These are phyloP conservation scores for Nannoperca obscura DNA, from an alignment of 2,797 vertebrate genomes.

Conservation along the genomic window DNA sequence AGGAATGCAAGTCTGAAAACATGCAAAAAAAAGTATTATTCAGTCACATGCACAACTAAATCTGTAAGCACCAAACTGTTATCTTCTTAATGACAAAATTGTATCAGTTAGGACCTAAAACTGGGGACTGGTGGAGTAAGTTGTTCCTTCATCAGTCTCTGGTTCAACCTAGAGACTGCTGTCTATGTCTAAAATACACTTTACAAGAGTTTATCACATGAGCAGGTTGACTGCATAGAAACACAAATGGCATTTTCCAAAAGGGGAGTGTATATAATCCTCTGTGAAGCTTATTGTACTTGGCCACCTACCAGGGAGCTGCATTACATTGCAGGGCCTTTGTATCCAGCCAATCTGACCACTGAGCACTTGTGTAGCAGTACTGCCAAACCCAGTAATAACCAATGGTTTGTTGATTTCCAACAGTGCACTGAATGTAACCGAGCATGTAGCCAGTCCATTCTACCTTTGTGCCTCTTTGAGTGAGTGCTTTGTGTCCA, in stretches of 20 bases:
- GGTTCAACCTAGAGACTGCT: background rate
- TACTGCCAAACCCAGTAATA: slow-evolving; percentile 32
- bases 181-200: slow-evolving; percentile 40
- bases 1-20: slow-evolving; percentile 15
- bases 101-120: slow-evolving; percentile 18
- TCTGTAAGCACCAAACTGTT: slow-evolving; percentile 27
- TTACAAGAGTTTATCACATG: slow-evolving; percentile 49
- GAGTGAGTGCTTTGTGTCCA: slow-evolving; percentile 1
- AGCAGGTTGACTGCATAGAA: slow-evolving; percentile 45
- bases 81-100: slow-evolving; percentile 33
- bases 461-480: slow-evolving; percentile 13
- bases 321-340: slow-evolving; percentile 56
- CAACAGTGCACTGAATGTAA: slow-evolving; percentile 26
- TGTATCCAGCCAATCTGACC: slow-evolving; percentile 49
- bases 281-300: slow-evolving; percentile 53
- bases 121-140: background rate
- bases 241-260: slow-evolving; percentile 54
- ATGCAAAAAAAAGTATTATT: slow-evolving; percentile 19
- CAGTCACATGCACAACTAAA: slow-evolving; percentile 51
- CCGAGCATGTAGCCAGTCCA: slow-evolving; percentile 4
- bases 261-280: slow-evolving; percentile 60
- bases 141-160: background rate
- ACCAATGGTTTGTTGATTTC: slow-evolving; percentile 38
- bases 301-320: slow-evolving; percentile 60
- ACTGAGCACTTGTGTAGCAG: slow-evolving; percentile 24